Conservation (phyloP, 1,140 invertebrate species). For the Drosophila obscura region DNA sequence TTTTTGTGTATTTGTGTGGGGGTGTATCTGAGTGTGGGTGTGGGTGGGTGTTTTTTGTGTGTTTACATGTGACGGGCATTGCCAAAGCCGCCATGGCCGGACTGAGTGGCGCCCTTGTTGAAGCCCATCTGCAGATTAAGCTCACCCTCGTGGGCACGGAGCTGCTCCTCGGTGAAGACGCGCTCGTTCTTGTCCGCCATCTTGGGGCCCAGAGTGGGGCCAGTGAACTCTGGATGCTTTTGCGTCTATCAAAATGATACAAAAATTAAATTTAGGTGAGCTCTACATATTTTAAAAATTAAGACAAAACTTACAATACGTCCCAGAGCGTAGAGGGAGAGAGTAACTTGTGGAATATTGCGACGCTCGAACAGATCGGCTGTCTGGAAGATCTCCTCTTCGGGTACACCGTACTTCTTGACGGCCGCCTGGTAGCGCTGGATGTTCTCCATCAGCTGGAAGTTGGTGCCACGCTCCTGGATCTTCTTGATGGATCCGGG, state of each 20-base stretch:
- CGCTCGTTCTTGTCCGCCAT: constrained; percentile 97
- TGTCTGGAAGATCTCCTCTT: constrained; percentile 99
- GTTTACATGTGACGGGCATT: constrained; percentile 97
- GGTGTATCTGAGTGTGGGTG: constrained; percentile 4
- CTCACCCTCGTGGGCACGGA: constrained; percentile 94
- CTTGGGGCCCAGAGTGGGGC: constrained; percentile 95
- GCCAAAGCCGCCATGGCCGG: constrained; percentile 95
- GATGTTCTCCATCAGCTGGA: constrained; percentile 99
- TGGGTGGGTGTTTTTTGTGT: constrained; percentile 1
- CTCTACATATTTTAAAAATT: neutral
- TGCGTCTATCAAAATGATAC: constrained; percentile 88
- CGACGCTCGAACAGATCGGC: constrained; percentile 98
- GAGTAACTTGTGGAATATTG: constrained; percentile 97
- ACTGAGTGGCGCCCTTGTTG: constrained; percentile 96
- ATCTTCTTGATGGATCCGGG: constrained; percentile 99
- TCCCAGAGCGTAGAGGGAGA: constrained; percentile 94
- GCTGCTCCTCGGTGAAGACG: constrained; percentile 96
- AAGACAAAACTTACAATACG: constrained; percentile 90
- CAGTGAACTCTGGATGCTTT: constrained; percentile 96
- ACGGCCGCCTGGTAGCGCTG: constrained; percentile 97
- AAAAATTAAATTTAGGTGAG: neutral
- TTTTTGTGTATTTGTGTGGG: constrained; percentile 46
- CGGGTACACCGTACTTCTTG: constrained; percentile 96
- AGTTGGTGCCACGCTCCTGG: constrained; percentile 97
- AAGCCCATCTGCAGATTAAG: constrained; percentile 98